phyloP scores from a whole-genome alignment of 1,140 invertebrate genomes.

The Andricus grossulariae region DNA sequence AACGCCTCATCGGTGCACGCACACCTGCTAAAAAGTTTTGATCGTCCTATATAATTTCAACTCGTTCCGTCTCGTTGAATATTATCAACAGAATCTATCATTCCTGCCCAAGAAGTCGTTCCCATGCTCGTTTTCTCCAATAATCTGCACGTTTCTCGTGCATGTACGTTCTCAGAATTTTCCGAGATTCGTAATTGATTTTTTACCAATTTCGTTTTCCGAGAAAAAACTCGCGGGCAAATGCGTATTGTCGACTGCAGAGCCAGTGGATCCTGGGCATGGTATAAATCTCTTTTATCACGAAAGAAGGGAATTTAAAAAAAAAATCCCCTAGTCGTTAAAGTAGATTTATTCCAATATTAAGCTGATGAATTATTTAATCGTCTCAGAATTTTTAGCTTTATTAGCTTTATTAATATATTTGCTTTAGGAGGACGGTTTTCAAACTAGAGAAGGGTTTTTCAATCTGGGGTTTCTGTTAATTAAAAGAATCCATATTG shows the following conservation, averaged over 20 bases:
- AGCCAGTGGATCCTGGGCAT: constrained; percentile 10
- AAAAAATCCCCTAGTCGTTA: constrained; percentile 4
- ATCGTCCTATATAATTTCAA: constrained; percentile 29
- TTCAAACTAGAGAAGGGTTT: no score
- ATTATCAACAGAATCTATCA: constrained; percentile 18
- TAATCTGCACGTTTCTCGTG: constrained; percentile 21
- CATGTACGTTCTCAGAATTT: constrained; percentile 17
- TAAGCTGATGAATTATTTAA: constrained; percentile 19
- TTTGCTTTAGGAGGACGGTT: neutral
- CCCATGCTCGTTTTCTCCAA: constrained; percentile 2
- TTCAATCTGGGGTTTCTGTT: no score
- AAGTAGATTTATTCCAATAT: constrained; percentile 31
- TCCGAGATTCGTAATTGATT: constrained; percentile 29
- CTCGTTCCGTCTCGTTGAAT: constrained; percentile 4
- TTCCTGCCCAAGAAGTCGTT: neutral
- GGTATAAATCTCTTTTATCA: constrained; percentile 28
- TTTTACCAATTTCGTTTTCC: constrained; percentile 27
- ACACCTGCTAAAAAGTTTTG: constrained; percentile 31
- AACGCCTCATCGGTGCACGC: constrained; percentile 28
- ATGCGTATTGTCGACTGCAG: neutral
- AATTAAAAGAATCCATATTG: no score
- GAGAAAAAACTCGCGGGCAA: constrained; percentile 13
- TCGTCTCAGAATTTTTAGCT: neutral
- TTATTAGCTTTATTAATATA: neutral
- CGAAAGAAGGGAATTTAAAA: constrained; percentile 27